Percentiles rank a stretch among this genome's conserved stretches.
These are phyloP conservation scores for Anastrepha obliqua DNA, from an alignment of 1,140 invertebrate genomes.

Conservation along the genomic window DNA sequence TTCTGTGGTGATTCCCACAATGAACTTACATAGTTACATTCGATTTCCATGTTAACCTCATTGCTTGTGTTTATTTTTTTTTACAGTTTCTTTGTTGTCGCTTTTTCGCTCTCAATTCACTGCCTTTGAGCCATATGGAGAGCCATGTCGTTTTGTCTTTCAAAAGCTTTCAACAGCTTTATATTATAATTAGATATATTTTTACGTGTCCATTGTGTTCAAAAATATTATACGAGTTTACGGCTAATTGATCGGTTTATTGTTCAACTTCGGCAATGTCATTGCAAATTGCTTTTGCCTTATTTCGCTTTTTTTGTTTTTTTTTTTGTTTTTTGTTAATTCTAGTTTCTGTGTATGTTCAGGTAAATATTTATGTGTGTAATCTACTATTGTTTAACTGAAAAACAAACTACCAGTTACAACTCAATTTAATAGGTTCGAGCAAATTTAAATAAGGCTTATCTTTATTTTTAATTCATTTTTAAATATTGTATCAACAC, in stretches of 20 bases:
- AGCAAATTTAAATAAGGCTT: neutral
- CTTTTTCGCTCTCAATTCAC: conserved; percentile 1
- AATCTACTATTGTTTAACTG: no score
- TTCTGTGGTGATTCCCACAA: neutral
- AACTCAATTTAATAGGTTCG: neutral
- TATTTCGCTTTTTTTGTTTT: neutral
- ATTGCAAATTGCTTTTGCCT: neutral
- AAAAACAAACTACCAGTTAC: neutral
- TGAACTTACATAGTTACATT: neutral
- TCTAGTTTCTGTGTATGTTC: no score
- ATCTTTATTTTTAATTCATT: no score
- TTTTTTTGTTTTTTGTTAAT: no score
- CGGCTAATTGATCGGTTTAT: conserved; percentile 15
- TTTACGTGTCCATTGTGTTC: neutral
- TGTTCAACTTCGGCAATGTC: neutral
- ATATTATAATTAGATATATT: conserved; percentile 27
- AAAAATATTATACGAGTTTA: neutral
- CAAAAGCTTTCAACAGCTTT: conserved; percentile 22
- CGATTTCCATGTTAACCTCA: neutral
- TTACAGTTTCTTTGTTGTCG: neutral
- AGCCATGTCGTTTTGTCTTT: neutral
- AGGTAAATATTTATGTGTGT: no score
- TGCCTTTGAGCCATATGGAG: neutral
- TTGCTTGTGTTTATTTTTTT: neutral
- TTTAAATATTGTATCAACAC: no score